phyloP scores from a whole-genome alignment of 1,140 invertebrate genomes.

The Heterodera schachtii region DNA sequence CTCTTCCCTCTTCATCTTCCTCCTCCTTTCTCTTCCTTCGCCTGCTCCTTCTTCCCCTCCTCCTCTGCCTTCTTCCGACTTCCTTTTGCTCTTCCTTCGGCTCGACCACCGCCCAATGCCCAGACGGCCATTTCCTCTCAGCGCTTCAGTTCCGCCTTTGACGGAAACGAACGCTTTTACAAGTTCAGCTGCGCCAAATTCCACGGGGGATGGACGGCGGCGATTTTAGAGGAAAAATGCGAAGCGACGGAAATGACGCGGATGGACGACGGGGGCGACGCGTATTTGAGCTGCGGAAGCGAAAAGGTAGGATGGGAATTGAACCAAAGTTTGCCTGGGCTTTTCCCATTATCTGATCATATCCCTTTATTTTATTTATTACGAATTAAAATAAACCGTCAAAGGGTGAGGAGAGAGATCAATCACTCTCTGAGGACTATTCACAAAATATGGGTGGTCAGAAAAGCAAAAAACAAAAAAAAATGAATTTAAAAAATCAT shows the following conservation, averaged over 20 bases:
- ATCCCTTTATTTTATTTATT: no score
- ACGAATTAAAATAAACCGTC: no score
- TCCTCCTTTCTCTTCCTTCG: no score
- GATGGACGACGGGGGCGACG: slow-evolving; percentile 56
- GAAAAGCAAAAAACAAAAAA: no score
- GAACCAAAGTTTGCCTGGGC: no score
- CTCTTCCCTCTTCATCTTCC: no score
- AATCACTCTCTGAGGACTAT: no score
- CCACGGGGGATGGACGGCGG: slow-evolving; percentile 37
- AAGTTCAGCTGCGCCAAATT: slow-evolving; percentile 56
- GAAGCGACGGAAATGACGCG: slow-evolving; percentile 53
- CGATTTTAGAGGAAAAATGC: slow-evolving; percentile 49
- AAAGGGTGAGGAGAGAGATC: no score
- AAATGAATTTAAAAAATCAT: no score
- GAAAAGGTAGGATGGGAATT: slow-evolving; percentile 39
- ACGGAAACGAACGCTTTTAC: slow-evolving; percentile 55
- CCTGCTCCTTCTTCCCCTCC: no score
- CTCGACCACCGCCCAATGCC: slow-evolving; percentile 57
- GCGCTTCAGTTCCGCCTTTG: slow-evolving; percentile 55
- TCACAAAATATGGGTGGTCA: no score
- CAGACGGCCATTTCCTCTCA: slow-evolving; percentile 56
- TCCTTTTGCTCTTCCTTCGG: slow-evolving; percentile 33
- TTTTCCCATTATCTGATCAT: no score
- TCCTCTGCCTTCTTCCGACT: not conserved
- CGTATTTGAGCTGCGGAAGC: slow-evolving; percentile 56